Conservation (phyloP, 2,113 vertebrate species). For the Syngnathus floridae region DNA sequence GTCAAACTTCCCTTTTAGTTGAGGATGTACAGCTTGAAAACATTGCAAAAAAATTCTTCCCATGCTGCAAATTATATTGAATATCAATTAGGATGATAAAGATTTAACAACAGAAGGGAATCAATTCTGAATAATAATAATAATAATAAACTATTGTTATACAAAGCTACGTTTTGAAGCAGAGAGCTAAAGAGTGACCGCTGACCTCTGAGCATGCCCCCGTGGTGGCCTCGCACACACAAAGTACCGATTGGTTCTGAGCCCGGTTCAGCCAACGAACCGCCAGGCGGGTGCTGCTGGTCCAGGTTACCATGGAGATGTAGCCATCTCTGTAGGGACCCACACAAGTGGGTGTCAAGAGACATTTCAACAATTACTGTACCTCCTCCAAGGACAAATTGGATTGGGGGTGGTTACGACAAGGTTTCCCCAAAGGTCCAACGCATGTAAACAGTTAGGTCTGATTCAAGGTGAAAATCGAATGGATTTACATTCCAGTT, state of each 20-base stretch:
- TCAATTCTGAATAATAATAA: constrained; percentile 22
- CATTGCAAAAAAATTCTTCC: not conserved
- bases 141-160: too few species aligned
- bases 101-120: constrained; percentile 40
- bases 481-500: not conserved
- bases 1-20: not conserved
- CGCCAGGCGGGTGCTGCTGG: constrained; percentile 71
- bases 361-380: not conserved
- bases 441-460: too few species aligned
- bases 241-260: constrained; percentile 76
- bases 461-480: not conserved
- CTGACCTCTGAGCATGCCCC: constrained; percentile 76
- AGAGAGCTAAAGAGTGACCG: constrained; percentile 19
- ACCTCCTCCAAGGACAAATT: not conserved
- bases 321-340: constrained; percentile 63
- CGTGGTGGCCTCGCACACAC: constrained; percentile 76
- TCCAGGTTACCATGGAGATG: constrained; percentile 78
- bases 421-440: too few species aligned
- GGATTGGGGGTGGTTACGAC: too few species aligned
- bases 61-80: constrained; percentile 41
- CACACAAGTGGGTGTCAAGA: not conserved
- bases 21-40: constrained; percentile 21
- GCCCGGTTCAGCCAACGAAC: constrained; percentile 76
- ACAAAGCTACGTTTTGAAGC: not conserved
- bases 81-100: constrained; percentile 44